A percentile compares a stretch with the other conserved stretches of the same genome.
Conservation (phyloP, 2,113 vertebrate genomes). For the Myanophis thanlyinensis region DNA sequence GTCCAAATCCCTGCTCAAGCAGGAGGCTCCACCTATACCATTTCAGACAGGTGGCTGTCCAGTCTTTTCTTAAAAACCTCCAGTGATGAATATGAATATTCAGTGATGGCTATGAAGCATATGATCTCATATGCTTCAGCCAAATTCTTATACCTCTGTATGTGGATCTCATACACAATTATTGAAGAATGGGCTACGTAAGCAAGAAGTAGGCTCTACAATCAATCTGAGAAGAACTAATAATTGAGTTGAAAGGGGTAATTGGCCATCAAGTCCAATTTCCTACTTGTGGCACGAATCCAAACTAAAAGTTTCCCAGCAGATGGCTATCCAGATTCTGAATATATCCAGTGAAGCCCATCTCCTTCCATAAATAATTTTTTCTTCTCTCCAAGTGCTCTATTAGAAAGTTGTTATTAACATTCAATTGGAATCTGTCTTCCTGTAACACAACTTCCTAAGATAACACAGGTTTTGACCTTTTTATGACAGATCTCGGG, state of each 20-base stretch:
- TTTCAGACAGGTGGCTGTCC: too few species aligned
- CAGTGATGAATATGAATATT: too few species aligned
- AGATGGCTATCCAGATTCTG: not conserved
- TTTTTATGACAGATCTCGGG: not conserved
- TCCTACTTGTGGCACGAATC: not conserved
- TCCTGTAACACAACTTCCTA: not conserved
- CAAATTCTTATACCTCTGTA: not conserved
- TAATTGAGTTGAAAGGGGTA: not conserved
- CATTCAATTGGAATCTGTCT: not conserved
- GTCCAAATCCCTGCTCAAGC: too few species aligned
- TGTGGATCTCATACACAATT: not conserved
- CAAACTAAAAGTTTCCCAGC: not conserved
- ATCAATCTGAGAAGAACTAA: not conserved
- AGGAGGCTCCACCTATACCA: too few species aligned
- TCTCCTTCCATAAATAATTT: not conserved
- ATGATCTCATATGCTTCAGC: not conserved
- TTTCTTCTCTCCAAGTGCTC: not conserved
- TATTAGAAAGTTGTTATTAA: not conserved
- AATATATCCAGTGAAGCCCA: not conserved
- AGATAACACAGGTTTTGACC: not conserved
- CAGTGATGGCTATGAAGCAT: too few species aligned
- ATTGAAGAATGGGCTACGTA: not conserved
- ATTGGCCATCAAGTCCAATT: not conserved
- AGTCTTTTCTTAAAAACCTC: too few species aligned
- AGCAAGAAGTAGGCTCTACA: not conserved